Base-by-base conservation (phyloP, 2,113 vertebrate genomes). In the Corydoras maculifer region DNA sequence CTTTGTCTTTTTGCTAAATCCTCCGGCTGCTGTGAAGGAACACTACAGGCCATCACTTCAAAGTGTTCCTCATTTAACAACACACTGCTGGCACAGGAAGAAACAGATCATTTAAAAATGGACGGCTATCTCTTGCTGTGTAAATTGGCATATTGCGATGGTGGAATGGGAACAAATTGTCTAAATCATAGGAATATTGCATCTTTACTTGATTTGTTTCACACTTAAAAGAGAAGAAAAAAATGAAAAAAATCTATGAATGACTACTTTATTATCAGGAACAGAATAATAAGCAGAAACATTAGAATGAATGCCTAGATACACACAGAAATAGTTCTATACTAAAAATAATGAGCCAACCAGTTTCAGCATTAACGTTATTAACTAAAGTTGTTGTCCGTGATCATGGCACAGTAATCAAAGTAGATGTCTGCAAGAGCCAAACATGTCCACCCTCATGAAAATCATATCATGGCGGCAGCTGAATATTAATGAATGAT, bases 401-500 rank as follows among this genome's bases (percentile, higher is more conserved):
- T 32, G 58, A 71, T 74, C 15, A 62, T 32, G 12, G n/a, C 29
- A 51, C 53, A 32, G 35, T 77, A 76, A 76, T 65, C 32, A 64
- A 68, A 70, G 55, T 57, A 3, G 65, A 67, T 70, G 62, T n/a
- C 32, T 35, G 11, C 15, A 67, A 77, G 70, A 77, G 62, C 62
- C 32, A 60, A 63, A 73, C 73, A 62, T 43, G 73, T 74, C 79
- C 65, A 48, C 57, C 62, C 59, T 74, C 70, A 76, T 77, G 53
- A 78, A 61, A 72, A 62, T 79, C 73, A 70, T 11, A 62, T 43
- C 25, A 59, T 32, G 57, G 68, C 55, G 49, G 63, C 8, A 60
- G 64, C 53, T 53, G 73, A 70, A 77, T 73, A 73, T 63, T 79
- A 77, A 77, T 75, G 64, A 70, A 80, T 32, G 68, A 77, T 71